Percentiles rank a stretch among this genome's conserved stretches.
These are phyloP conservation scores for Horisme vitalbata DNA, from an alignment of 2,888 invertebrate species.

Conservation along the genomic window DNA sequence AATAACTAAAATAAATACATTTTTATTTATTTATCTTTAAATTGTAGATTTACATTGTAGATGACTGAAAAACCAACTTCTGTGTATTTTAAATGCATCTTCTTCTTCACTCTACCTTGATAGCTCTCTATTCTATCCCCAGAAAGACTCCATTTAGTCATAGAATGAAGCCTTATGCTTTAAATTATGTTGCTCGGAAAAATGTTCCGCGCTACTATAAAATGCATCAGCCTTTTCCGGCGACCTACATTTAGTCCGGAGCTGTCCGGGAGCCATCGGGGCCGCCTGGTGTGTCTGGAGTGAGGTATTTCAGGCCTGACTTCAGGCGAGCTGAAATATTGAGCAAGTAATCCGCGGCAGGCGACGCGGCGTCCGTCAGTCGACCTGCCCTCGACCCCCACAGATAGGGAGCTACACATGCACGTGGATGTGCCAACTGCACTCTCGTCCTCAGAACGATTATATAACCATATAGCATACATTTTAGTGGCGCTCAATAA, in stretches of 20 bases:
- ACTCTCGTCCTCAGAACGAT: too few relatives aligned
- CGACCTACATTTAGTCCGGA: neutral
- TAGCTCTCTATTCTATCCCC: neutral
- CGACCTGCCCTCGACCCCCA: neutral
- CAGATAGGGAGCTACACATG: neutral
- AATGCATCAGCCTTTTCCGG: constrained; percentile 12
- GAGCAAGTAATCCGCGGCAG: constrained; percentile 12
- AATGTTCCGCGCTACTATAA: constrained; percentile 3
- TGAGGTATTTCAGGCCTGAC: constrained; percentile 3
- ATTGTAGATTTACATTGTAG: too few relatives aligned
- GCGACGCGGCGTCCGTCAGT: constrained; percentile 4
- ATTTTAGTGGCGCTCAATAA: too few relatives aligned
- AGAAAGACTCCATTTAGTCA: neutral
- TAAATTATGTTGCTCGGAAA: constrained; percentile 1
- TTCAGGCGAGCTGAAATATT: constrained; percentile 12
- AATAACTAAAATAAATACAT: too few relatives aligned
- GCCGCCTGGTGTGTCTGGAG: neutral
- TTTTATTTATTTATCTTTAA: too few relatives aligned
- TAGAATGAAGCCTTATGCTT: constrained; percentile 6
- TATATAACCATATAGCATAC: too few relatives aligned
- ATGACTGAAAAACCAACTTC: too few relatives aligned
- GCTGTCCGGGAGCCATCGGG: neutral
- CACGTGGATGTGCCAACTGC: neutral
- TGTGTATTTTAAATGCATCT: too few relatives aligned
- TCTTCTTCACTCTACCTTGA: too few relatives aligned